Conservation (phyloP, 2,113 vertebrate genomes). For the Micronycteris hirsuta region DNA sequence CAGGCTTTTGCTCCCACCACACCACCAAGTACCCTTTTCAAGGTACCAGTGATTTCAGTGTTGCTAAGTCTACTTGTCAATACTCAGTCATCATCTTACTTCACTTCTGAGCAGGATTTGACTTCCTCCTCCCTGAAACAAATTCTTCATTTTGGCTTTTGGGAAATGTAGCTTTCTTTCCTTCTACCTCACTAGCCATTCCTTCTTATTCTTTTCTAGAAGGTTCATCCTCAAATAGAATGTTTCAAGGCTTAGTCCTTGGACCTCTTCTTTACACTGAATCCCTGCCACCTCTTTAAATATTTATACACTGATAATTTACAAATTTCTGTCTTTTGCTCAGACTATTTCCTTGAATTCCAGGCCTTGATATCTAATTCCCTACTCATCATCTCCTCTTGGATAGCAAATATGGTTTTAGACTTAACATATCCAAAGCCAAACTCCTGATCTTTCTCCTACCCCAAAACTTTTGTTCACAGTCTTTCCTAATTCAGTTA, state of each 20-base stretch:
- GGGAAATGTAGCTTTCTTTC: neutral
- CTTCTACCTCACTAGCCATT: neutral
- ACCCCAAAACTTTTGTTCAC: neutral
- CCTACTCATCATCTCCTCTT: neutral
- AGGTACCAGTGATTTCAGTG: neutral
- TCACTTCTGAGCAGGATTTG: neutral
- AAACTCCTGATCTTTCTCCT: neutral
- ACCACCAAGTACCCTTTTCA: neutral
- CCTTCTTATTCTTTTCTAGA: neutral
- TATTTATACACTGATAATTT: neutral
- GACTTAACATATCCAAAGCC: neutral
- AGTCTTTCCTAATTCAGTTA: neutral
- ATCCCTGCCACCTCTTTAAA: neutral
- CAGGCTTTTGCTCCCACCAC: neutral
- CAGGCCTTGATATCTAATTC: neutral
- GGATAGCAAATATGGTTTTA: neutral
- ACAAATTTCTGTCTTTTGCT: neutral
- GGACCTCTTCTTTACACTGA: neutral
- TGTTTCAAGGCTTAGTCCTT: neutral
- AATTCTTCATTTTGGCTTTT: neutral
- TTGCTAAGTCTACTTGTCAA: neutral
- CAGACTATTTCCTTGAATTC: neutral
- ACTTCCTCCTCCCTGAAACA: neutral
- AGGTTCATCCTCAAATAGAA: neutral
- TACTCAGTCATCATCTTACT: neutral